Evolutionary conservation across 2,797 vertebrate species (phyloP).

Genomic region (Catostomus latipinnis): DNA sequence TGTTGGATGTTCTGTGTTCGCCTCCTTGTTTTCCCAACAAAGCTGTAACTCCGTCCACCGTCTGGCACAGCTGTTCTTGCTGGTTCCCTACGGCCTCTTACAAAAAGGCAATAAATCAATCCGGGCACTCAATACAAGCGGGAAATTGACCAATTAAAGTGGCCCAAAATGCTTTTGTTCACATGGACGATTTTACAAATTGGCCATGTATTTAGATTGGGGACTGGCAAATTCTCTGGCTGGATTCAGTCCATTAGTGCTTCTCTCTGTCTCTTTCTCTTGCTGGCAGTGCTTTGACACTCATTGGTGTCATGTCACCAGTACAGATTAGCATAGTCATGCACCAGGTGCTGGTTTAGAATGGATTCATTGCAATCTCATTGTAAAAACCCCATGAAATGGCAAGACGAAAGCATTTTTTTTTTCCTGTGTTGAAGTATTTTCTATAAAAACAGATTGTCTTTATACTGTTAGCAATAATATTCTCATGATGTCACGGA

Average conservation of each 20-base stretch:
- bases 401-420: no score
- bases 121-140: slow-evolving; percentile 85
- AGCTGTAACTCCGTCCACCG: slow-evolving; percentile 69
- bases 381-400: neutral
- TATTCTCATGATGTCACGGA: no score
- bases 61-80: slow-evolving; percentile 82
- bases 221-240: slow-evolving; percentile 71
- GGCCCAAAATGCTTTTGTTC: slow-evolving; percentile 86
- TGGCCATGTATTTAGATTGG: slow-evolving; percentile 85
- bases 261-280: slow-evolving; percentile 42
- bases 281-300: slow-evolving; percentile 61
- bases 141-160: slow-evolving; percentile 89
- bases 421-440: no score
- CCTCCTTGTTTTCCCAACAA: slow-evolving; percentile 81
- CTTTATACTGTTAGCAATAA: no score
- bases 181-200: slow-evolving; percentile 85
- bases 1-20: slow-evolving; percentile 72
- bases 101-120: slow-evolving; percentile 89
- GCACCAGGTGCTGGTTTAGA: slow-evolving; percentile 25
- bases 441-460: no score
- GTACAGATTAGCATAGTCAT: slow-evolving; percentile 46
- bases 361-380: slow-evolving; percentile 21
- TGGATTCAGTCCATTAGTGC: slow-evolving; percentile 73
- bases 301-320: slow-evolving; percentile 58
- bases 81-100: slow-evolving; percentile 81